These are phyloP conservation scores for Felis chaus DNA, from an alignment of 2,113 vertebrate genomes.

Conservation along the genomic window DNA sequence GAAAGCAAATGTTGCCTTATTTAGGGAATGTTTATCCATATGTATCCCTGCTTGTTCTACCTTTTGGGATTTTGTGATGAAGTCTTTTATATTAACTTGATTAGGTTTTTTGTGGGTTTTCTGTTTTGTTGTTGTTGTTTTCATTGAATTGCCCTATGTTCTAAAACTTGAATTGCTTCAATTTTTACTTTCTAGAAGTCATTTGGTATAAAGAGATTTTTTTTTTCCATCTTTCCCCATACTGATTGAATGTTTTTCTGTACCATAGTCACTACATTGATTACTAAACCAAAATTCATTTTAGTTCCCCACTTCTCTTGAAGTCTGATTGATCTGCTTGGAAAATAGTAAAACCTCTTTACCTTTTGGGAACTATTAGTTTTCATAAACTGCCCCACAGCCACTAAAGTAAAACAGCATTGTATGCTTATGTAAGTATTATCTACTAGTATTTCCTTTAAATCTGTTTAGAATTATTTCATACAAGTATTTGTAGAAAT, in stretches of 20 bases:
- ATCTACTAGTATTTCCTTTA: conserved; percentile 31
- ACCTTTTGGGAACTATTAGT: conserved; percentile 27
- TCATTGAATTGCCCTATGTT: not conserved
- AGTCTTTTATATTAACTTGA: not conserved
- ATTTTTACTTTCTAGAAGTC: not conserved
- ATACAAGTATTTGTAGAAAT: conserved; percentile 12
- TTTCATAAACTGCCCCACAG: conserved; percentile 3
- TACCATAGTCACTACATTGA: not conserved
- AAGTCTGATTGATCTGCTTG: not conserved
- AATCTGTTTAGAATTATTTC: conserved; percentile 9
- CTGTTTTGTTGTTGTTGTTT: not conserved
- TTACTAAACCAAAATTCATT: conserved; percentile 18
- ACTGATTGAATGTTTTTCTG: not conserved
- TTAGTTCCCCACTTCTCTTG: not conserved
- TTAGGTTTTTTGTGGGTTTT: not conserved
- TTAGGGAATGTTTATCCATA: not conserved
- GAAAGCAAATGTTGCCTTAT: not conserved
- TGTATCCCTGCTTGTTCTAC: not conserved
- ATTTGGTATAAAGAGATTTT: not conserved
- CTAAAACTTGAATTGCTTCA: not conserved
- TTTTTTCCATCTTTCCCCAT: not conserved
- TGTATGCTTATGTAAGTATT: not conserved
- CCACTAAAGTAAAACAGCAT: conserved; percentile 14
- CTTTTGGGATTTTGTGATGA: not conserved
- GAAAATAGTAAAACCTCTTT: conserved; percentile 14